phyloP scores from a whole-genome alignment of 2,888 invertebrate genomes.

The Orthosia cruda region DNA sequence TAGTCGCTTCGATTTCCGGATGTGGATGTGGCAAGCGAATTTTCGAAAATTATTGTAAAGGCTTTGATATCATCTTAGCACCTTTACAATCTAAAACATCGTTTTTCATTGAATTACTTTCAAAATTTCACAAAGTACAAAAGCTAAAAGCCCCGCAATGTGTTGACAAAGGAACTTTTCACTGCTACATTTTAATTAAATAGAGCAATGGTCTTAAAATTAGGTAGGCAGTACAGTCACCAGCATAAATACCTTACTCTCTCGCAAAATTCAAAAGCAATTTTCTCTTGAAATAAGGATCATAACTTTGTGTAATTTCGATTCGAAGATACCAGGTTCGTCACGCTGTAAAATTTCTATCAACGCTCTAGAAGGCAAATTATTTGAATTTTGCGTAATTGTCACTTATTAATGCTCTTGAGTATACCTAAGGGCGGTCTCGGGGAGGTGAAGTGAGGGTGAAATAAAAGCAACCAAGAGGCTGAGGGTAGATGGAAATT shows the following conservation, averaged over 20 bases:
- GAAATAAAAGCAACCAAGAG: slow-evolving; percentile 37
- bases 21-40: too few species aligned
- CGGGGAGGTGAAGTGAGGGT: slow-evolving; percentile 63
- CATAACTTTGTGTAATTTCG: too few species aligned
- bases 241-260: too few species aligned
- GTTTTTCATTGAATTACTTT: slow-evolving; percentile 3
- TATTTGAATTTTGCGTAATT: too few species aligned
- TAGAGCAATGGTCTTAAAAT: slow-evolving; percentile 77
- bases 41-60: too few species aligned
- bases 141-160: slow-evolving; percentile 27
- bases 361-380: too few species aligned
- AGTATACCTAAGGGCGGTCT: slow-evolving; percentile 61
- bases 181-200: slow-evolving; percentile 81
- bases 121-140: slow-evolving; percentile 20
- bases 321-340: too few species aligned
- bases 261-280: too few species aligned
- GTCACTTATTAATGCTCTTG: too few species aligned
- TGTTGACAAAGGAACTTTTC: slow-evolving; percentile 60
- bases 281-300: too few species aligned
- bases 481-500: slow-evolving; percentile 40
- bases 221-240: slow-evolving; percentile 51
- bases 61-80: background rate
- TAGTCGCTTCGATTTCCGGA: too few species aligned
- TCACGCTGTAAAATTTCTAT: too few species aligned
- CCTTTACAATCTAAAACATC: background rate